Evolutionary conservation across 2,888 invertebrate genomes (phyloP).

Genomic region (Drosophila acutilabella): DNA sequence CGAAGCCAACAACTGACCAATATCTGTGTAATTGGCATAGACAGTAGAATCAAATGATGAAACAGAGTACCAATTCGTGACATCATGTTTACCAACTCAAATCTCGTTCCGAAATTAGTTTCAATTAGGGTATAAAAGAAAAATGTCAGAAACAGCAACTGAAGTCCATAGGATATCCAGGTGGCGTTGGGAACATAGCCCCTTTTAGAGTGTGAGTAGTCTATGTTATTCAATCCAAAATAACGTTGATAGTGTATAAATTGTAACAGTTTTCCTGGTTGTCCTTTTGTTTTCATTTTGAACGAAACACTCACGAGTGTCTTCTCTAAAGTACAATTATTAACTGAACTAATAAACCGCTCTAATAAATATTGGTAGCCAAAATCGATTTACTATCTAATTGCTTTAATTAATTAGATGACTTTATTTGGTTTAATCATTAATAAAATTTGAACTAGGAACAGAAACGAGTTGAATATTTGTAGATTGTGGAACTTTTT

Average conservation of each 20-base stretch:
- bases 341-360: not conserved
- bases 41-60: not conserved
- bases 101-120: rapidly evolving
- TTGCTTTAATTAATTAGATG: not conserved
- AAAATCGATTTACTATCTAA: not conserved
- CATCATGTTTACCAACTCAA: not conserved
- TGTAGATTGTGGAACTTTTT: too few species aligned
- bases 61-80: conserved; percentile 21
- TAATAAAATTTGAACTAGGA: not conserved
- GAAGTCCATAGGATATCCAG: conserved; percentile 5
- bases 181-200: conserved; percentile 25
- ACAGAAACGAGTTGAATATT: too few species aligned
- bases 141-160: not conserved
- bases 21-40: conserved; percentile 16
- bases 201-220: conserved; percentile 17
- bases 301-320: not conserved
- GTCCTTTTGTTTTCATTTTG: not conserved
- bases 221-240: conserved; percentile 34
- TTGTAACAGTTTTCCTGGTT: conserved; percentile 1
- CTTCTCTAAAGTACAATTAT: not conserved
- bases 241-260: conserved; percentile 43
- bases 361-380: not conserved
- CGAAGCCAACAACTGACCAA: conserved; percentile 23
- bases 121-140: not conserved
- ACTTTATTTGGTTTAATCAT: not conserved